phyloP scores from a whole-genome alignment of 2,113 vertebrate genomes.

The Callocephalon fimbriatum region DNA sequence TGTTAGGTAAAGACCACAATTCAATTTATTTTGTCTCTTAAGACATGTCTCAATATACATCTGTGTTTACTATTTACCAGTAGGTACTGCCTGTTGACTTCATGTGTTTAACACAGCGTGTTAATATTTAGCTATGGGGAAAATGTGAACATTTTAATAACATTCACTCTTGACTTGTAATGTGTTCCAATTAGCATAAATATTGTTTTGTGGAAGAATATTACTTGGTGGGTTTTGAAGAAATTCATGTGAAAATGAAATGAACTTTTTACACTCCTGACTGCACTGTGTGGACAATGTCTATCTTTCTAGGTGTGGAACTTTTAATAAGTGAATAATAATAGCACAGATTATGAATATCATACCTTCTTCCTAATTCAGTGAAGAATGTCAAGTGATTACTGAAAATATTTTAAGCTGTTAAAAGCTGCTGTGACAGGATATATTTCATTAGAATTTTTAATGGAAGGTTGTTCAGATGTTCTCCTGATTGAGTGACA shows the following conservation, averaged over 20 bases:
- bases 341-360: neutral
- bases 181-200: neutral
- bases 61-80: neutral
- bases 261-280: neutral
- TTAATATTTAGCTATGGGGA: neutral
- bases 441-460: slow-evolving; percentile 52
- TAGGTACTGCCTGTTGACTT: neutral
- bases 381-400: slow-evolving; percentile 20
- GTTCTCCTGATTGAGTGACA: slow-evolving; percentile 37
- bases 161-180: neutral
- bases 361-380: neutral
- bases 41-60: neutral
- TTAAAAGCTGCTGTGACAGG: slow-evolving; percentile 55
- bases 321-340: neutral
- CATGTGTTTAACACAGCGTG: neutral
- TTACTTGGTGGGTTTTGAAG: neutral
- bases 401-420: slow-evolving; percentile 58
- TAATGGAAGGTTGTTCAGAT: slow-evolving; percentile 41
- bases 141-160: neutral
- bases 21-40: neutral
- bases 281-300: neutral
- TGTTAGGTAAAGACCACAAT: neutral
- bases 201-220: neutral
- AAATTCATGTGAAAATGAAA: neutral
- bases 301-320: neutral